These are phyloP conservation scores for Drosophila bocqueti DNA, from an alignment of 1,140 invertebrate genomes.

Conservation along the genomic window DNA sequence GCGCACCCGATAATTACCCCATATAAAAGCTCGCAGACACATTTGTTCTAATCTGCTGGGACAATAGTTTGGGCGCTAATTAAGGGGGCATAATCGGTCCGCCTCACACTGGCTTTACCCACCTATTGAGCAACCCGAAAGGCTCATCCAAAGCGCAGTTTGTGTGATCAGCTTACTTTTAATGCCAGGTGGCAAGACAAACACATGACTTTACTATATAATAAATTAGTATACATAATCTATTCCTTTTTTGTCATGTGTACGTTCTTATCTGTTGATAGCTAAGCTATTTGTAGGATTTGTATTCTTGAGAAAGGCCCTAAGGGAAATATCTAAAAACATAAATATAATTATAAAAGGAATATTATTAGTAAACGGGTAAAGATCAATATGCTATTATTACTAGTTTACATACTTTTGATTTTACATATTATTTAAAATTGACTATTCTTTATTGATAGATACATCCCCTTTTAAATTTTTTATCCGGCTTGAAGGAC, in stretches of 20 bases:
- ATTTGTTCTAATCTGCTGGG: slow-evolving; percentile 14
- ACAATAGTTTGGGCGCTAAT: slow-evolving; percentile 24
- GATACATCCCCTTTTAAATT: background rate
- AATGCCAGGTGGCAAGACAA: background rate
- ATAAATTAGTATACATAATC: background rate
- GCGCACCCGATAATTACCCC: slow-evolving; percentile 3
- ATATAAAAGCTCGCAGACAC: slow-evolving; percentile 9
- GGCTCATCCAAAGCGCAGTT: background rate
- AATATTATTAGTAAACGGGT: background rate
- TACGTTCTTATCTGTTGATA: background rate
- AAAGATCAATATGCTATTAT: too few species aligned
- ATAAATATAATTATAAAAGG: background rate
- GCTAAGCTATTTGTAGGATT: background rate
- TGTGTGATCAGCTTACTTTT: background rate
- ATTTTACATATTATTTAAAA: background rate
- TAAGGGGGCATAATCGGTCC: background rate
- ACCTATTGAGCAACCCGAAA: slow-evolving; percentile 10
- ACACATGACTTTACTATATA: slow-evolving; percentile 3
- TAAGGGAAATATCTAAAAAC: background rate
- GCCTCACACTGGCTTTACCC: background rate
- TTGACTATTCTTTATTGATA: too few species aligned
- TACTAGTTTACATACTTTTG: background rate
- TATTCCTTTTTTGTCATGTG: background rate
- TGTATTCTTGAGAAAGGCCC: background rate
- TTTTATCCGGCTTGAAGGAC: background rate